These are phyloP conservation scores for Gastracanthus pulcherrimus DNA, from an alignment of 2,888 invertebrate genomes.

Conservation along the genomic window DNA sequence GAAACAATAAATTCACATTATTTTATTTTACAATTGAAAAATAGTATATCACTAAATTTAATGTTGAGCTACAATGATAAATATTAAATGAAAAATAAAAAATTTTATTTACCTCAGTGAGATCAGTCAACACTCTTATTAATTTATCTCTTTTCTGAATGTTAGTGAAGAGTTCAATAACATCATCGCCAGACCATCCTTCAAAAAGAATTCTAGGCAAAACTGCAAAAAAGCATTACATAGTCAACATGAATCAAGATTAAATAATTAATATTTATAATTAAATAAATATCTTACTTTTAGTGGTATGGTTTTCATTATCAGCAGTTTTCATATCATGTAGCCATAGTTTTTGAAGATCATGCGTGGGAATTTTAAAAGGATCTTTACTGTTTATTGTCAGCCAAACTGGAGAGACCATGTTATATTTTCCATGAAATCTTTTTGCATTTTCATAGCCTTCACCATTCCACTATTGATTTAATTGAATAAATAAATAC, in stretches of 20 bases:
- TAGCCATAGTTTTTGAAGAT: constrained; percentile 92
- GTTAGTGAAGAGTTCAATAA: constrained; percentile 84
- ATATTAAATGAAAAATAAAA: constrained; percentile 80
- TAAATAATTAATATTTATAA: constrained; percentile 27
- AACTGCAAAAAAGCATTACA: constrained; percentile 80
- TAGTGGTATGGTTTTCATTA: constrained; percentile 79
- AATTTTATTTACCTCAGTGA: constrained; percentile 71
- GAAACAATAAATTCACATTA: constrained; percentile 71
- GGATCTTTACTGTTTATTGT: constrained; percentile 84
- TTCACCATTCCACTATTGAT: constrained; percentile 93
- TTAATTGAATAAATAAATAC: constrained; percentile 18
- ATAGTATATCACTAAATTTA: too few species aligned
- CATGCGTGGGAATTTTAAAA: constrained; percentile 86
- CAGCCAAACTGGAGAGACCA: constrained; percentile 97
- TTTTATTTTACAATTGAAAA: background rate
- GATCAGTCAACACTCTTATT: constrained; percentile 83
- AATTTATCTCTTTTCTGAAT: constrained; percentile 84
- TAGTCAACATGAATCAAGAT: background rate
- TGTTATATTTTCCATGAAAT: constrained; percentile 93
- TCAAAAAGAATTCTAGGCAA: constrained; percentile 95
- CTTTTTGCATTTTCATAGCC: constrained; percentile 95
- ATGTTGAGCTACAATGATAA: too few species aligned
- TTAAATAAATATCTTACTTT: constrained; percentile 78
- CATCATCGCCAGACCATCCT: constrained; percentile 88
- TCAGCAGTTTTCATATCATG: constrained; percentile 83